A percentile compares a stretch with the other conserved stretches of the same genome.
Evolutionary conservation across 2,113 vertebrate species (phyloP).

Genomic region (Nesoenas mayeri): DNA sequence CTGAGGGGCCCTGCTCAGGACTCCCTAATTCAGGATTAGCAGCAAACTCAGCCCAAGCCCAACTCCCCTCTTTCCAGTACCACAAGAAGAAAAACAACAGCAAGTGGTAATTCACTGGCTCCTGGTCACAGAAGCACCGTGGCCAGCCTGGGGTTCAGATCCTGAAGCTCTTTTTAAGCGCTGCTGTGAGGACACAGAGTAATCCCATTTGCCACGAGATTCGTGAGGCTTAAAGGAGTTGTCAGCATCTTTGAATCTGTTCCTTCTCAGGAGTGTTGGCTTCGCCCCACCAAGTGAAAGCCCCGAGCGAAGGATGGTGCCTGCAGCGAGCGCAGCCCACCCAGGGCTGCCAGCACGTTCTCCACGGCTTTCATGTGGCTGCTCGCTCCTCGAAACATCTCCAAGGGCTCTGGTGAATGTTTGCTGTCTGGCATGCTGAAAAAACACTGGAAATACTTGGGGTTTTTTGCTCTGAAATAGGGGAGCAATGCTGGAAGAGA

Average conservation of each 20-base stretch:
- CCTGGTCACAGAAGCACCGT: accelerated
- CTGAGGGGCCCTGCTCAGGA: not conserved
- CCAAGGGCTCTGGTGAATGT: not conserved
- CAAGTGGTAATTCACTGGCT: not conserved
- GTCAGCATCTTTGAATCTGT: constrained; percentile 9
- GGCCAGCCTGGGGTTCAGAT: not conserved
- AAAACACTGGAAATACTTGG: constrained; percentile 11
- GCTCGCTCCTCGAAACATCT: not conserved
- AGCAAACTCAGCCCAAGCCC: not conserved
- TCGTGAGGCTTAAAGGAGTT: not conserved
- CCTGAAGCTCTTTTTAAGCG: not conserved
- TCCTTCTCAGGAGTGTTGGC: constrained; percentile 29
- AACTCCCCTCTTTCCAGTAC: not conserved
- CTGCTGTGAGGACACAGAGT: not conserved
- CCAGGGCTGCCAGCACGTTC: constrained; percentile 8
- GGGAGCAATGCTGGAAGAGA: not conserved
- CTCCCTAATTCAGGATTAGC: not conserved
- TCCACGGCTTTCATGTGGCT: constrained; percentile 22
- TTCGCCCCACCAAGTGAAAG: not conserved
- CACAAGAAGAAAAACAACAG: not conserved
- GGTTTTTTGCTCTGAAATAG: not conserved
- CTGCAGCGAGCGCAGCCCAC: not conserved
- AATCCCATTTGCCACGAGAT: not conserved
- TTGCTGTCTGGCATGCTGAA: not conserved
- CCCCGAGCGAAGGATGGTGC: not conserved